phyloP scores from a whole-genome alignment of 1,140 invertebrate genomes.

The Drosophila lini region DNA sequence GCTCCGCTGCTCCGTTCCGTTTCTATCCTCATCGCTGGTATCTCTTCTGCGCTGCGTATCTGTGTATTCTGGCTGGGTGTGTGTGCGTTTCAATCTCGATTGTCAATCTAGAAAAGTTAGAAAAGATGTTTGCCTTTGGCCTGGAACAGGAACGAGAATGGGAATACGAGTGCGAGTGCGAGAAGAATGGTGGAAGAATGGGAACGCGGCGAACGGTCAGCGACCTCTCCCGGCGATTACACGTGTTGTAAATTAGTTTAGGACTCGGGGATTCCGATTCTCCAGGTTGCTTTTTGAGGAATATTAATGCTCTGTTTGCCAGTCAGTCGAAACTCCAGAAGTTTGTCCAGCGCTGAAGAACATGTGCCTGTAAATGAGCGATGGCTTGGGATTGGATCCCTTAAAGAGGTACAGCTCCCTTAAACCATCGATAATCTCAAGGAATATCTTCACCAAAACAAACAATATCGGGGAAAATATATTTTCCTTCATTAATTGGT shows the following conservation, averaged over 20 bases:
- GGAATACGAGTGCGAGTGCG: slow-evolving; percentile 23
- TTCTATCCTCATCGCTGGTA: slow-evolving; percentile 16
- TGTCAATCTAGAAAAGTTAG: slow-evolving; percentile 74
- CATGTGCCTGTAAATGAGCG: slow-evolving; percentile 25
- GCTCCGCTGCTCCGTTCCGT: slow-evolving; percentile 59
- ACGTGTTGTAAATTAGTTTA: slow-evolving; percentile 82
- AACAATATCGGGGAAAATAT: not conserved
- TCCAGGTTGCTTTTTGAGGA: slow-evolving; percentile 34
- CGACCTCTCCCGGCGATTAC: slow-evolving; percentile 71
- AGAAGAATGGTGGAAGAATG: slow-evolving; percentile 36
- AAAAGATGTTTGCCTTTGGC: slow-evolving; percentile 69
- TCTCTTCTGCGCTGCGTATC: slow-evolving; percentile 14
- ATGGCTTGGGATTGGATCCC: not conserved
- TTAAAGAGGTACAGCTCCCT: not conserved
- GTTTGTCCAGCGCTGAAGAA: slow-evolving; percentile 21
- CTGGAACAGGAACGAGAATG: slow-evolving; percentile 52
- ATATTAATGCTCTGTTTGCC: slow-evolving; percentile 73
- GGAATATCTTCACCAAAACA: not conserved
- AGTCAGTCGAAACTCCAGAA: slow-evolving; percentile 1
- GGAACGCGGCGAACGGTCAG: slow-evolving; percentile 59
- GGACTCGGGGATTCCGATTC: slow-evolving; percentile 59
- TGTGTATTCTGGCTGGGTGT: slow-evolving; percentile 1
- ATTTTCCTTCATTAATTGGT: not conserved
- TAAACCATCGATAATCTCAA: slow-evolving; percentile 5
- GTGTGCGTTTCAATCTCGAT: slow-evolving; percentile 77